Evolutionary conservation across 2,113 vertebrate species (phyloP).

Genomic region (Paedocypris sp.): DNA sequence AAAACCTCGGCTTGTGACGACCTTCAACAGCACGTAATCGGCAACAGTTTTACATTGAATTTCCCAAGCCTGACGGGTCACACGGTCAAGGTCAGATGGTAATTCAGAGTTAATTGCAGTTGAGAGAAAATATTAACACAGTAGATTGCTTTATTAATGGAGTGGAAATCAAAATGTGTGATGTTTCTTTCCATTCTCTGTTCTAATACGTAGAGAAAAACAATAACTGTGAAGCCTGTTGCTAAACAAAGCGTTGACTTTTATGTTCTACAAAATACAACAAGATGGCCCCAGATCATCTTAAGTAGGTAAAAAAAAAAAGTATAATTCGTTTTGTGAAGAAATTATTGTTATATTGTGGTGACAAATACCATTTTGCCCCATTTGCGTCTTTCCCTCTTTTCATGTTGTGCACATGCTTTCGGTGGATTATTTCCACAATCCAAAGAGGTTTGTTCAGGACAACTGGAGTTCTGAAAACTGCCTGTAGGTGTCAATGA

Average conservation of each 20-base stretch:
- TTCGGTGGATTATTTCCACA: too few species aligned
- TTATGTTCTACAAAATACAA: constrained; percentile 4
- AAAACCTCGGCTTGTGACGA: not conserved
- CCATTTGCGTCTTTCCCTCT: too few species aligned
- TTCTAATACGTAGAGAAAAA: constrained; percentile 1
- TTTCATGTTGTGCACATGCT: too few species aligned
- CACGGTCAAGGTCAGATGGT: constrained; percentile 24
- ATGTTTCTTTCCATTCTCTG: constrained; percentile 18
- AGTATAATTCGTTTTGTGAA: too few species aligned
- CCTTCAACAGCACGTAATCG: not conserved
- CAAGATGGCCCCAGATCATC: too few species aligned
- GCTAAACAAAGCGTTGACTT: not conserved
- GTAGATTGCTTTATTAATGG: constrained; percentile 28
- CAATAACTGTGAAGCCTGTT: not conserved
- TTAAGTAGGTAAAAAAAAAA: too few species aligned
- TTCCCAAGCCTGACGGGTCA: constrained; percentile 14
- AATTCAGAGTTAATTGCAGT: constrained; percentile 27
- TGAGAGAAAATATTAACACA: constrained; percentile 19
- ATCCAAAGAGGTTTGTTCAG: too few species aligned
- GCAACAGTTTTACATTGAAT: constrained; percentile 15
- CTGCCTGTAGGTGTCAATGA: too few species aligned
- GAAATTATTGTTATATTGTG: too few species aligned
- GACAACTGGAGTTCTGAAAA: too few species aligned
- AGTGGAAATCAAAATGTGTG: constrained; percentile 26
- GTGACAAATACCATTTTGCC: too few species aligned